Percentiles rank a stretch among this genome's conserved stretches.
phyloP scores from a whole-genome alignment of 2,888 invertebrate genomes.

The Theristus sp. region DNA sequence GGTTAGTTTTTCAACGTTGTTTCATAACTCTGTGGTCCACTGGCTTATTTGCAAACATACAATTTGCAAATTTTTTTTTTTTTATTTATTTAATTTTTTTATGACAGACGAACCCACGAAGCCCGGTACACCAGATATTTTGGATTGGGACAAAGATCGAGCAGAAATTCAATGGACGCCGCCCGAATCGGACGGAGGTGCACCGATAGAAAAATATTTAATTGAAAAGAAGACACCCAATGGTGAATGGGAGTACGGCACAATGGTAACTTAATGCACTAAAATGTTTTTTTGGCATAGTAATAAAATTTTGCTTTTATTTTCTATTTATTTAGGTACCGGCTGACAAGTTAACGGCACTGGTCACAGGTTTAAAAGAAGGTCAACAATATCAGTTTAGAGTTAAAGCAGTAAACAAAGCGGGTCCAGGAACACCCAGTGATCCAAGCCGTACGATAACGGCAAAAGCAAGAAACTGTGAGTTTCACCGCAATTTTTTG shows the following conservation, averaged over 20 bases:
- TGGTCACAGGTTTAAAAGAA: slow-evolving; percentile 49
- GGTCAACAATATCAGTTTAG: slow-evolving; percentile 86
- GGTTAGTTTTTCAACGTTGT: slow-evolving; percentile 46
- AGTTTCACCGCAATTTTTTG: slow-evolving; percentile 42
- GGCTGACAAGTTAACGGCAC: slow-evolving; percentile 46
- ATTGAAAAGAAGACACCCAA: slow-evolving; percentile 56
- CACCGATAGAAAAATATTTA: slow-evolving; percentile 65
- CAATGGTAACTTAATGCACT: too few species aligned
- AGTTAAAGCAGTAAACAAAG: slow-evolving; percentile 82
- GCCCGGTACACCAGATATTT: slow-evolving; percentile 67
- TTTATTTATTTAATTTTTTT: too few species aligned
- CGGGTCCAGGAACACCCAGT: slow-evolving; percentile 54
- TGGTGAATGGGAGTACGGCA: background rate
- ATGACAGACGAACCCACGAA: slow-evolving; percentile 71
- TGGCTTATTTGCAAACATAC: too few species aligned
- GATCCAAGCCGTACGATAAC: slow-evolving; percentile 50
- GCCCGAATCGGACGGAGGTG: slow-evolving; percentile 69
- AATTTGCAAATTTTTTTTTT: too few species aligned
- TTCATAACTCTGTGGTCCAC: too few species aligned
- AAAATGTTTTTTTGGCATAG: too few species aligned
- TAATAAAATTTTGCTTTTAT: too few species aligned
- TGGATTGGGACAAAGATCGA: slow-evolving; percentile 87
- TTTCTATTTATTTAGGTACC: too few species aligned
- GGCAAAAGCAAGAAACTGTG: slow-evolving; percentile 36
- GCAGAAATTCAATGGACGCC: slow-evolving; percentile 82